phyloP scores from a whole-genome alignment of 2,797 vertebrate species.

The Intellagama lesueurii region DNA sequence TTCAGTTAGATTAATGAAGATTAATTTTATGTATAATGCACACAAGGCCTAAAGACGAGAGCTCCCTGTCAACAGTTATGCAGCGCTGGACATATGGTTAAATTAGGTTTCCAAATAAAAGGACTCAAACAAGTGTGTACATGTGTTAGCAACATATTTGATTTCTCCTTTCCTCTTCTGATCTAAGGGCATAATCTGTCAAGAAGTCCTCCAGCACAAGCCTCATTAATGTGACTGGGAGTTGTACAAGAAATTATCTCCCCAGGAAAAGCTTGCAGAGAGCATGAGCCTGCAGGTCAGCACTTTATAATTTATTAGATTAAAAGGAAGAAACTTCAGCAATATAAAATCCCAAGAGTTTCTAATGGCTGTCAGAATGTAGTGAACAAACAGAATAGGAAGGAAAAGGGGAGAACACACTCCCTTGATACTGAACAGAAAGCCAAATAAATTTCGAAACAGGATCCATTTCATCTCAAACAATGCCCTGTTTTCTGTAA shows the following conservation, averaged over 20 bases:
- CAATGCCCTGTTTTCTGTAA: background rate
- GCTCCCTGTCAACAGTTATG: slow-evolving; percentile 2
- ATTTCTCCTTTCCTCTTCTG: background rate
- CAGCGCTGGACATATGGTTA: background rate
- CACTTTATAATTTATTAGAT: slow-evolving; percentile 24
- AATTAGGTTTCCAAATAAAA: background rate
- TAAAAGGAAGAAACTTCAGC: slow-evolving; percentile 27
- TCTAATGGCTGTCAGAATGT: slow-evolving; percentile 37
- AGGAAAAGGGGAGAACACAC: background rate
- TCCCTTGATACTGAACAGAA: background rate
- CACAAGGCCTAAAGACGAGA: background rate
- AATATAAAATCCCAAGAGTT: slow-evolving; percentile 32
- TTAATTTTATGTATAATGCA: background rate
- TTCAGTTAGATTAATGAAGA: slow-evolving; percentile 13
- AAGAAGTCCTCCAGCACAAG: background rate
- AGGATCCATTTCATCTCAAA: slow-evolving; percentile 6
- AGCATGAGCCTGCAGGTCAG: slow-evolving; percentile 7
- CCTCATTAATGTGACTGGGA: slow-evolving; percentile 16
- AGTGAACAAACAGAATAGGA: slow-evolving; percentile 30
- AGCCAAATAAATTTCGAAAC: background rate
- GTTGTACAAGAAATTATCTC: slow-evolving; percentile 15
- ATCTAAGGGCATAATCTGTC: slow-evolving; percentile 12
- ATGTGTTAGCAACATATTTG: background rate
- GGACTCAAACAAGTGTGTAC: background rate
- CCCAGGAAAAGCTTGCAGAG: background rate